phyloP scores from a whole-genome alignment of 1,140 invertebrate species.

The Hermetia illucens region DNA sequence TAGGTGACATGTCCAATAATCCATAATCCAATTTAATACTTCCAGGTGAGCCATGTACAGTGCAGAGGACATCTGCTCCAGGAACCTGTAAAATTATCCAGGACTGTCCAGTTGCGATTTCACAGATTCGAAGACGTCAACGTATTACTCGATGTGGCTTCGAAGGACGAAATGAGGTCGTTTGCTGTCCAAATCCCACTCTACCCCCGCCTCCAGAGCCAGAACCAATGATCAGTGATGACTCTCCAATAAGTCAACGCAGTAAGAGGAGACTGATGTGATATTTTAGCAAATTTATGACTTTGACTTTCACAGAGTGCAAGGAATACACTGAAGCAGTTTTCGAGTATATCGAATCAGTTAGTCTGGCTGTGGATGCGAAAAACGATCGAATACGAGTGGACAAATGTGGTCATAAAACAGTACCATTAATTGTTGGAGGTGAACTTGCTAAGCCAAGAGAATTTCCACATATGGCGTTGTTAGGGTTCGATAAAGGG shows the following conservation, averaged over 20 bases:
- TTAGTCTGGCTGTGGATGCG: not conserved
- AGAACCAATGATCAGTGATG: not conserved
- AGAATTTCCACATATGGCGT: slow-evolving; percentile 18
- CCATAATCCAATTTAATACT: too few species aligned
- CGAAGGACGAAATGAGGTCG: slow-evolving; percentile 18
- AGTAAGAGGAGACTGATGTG: not conserved
- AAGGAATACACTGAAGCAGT: slow-evolving; percentile 2
- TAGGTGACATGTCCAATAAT: too few species aligned
- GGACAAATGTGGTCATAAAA: not conserved
- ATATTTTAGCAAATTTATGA: not conserved
- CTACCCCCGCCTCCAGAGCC: not conserved
- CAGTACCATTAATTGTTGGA: slow-evolving; percentile 10
- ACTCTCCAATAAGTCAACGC: not conserved
- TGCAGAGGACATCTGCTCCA: too few species aligned
- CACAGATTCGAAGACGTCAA: too few species aligned
- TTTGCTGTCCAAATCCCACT: slow-evolving; percentile 14
- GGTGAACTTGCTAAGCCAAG: slow-evolving; percentile 6
- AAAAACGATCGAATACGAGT: not conserved
- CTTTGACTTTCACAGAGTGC: slow-evolving; percentile 6
- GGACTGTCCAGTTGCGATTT: too few species aligned
- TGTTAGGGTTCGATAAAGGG: slow-evolving; percentile 7
- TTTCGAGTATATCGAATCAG: not conserved
- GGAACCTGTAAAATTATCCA: too few species aligned
- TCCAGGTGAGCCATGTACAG: too few species aligned
- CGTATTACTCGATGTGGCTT: too few species aligned